Evolutionary conservation across 2,888 invertebrate species (phyloP).

Genomic region (Mimas tiliae): DNA sequence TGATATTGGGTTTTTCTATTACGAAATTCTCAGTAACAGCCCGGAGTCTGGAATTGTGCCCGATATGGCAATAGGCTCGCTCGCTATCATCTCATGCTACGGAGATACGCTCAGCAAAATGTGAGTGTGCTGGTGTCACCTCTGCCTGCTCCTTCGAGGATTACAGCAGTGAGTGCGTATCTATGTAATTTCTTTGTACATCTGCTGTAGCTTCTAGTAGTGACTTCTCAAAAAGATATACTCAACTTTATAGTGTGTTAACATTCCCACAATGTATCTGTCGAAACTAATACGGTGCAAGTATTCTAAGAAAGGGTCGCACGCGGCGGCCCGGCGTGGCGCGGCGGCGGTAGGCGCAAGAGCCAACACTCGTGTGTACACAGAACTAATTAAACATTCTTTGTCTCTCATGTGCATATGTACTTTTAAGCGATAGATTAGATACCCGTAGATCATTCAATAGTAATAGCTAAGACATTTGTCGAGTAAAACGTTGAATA

Average conservation of each 20-base stretch:
- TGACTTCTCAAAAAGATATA: background rate
- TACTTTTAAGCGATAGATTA: conserved; percentile 58
- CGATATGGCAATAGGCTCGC: too few relatives aligned
- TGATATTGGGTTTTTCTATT: too few relatives aligned
- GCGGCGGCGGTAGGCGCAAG: conserved; percentile 56
- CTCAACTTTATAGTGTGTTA: conserved; percentile 28
- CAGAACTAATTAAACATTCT: conserved; percentile 71
- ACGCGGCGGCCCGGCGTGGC: conserved; percentile 33
- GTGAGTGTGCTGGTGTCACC: too few relatives aligned
- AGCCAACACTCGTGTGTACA: conserved; percentile 56
- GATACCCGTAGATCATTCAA: conserved; percentile 28
- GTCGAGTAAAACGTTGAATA: too few relatives aligned
- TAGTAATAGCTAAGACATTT: background rate
- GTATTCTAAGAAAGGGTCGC: conserved; percentile 56
- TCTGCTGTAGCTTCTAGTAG: conserved; percentile 1
- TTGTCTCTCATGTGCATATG: conserved; percentile 61
- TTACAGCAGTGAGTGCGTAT: too few relatives aligned
- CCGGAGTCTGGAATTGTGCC: too few relatives aligned
- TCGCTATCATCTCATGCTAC: too few relatives aligned
- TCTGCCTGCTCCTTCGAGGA: too few relatives aligned
- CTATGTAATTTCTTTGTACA: background rate
- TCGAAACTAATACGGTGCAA: conserved; percentile 43
- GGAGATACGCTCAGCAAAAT: too few relatives aligned
- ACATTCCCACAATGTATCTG: conserved; percentile 50
- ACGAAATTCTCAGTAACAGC: too few relatives aligned